Evolutionary conservation across 1,140 invertebrate species (phyloP).

Genomic region (Wiebesia pumilae): DNA sequence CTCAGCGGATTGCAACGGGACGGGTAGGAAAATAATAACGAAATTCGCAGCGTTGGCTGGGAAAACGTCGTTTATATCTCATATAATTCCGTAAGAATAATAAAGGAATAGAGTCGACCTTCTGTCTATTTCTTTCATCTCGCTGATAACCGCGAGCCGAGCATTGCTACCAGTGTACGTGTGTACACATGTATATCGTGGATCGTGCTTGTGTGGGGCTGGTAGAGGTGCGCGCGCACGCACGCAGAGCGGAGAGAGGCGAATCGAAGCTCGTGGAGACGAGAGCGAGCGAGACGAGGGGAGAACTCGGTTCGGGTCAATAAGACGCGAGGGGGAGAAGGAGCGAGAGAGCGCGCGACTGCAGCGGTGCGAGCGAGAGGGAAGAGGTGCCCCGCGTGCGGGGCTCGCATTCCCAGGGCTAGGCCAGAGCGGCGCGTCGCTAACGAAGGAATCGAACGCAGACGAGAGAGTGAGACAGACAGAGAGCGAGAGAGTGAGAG

Average conservation of each 20-base stretch:
- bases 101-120: constrained; percentile 18
- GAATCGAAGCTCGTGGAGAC: constrained; percentile 64
- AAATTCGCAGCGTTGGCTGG: too few relatives aligned
- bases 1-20: too few relatives aligned
- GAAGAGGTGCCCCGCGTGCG: constrained; percentile 54
- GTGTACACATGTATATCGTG: too few relatives aligned
- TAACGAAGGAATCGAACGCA: constrained; percentile 65
- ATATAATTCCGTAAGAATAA: constrained; percentile 26
- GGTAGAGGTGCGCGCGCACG: too few relatives aligned
- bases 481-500: too few relatives aligned
- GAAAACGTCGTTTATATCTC: background rate
- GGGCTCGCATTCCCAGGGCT: constrained; percentile 73
- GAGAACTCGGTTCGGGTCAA: constrained; percentile 75
- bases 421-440: constrained; percentile 58
- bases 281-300: constrained; percentile 64
- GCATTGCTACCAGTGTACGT: constrained; percentile 21
- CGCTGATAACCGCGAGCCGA: constrained; percentile 53
- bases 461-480: background rate
- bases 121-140: constrained; percentile 49
- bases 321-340: constrained; percentile 72
- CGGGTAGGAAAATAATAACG: too few relatives aligned
- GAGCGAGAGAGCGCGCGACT: constrained; percentile 52
- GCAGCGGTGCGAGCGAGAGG: constrained; percentile 21
- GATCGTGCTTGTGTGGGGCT: too few relatives aligned
- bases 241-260: constrained; percentile 55